Evolutionary conservation across 2,888 invertebrate genomes (phyloP).

Genomic region (Gastracanthus pulcherrimus): DNA sequence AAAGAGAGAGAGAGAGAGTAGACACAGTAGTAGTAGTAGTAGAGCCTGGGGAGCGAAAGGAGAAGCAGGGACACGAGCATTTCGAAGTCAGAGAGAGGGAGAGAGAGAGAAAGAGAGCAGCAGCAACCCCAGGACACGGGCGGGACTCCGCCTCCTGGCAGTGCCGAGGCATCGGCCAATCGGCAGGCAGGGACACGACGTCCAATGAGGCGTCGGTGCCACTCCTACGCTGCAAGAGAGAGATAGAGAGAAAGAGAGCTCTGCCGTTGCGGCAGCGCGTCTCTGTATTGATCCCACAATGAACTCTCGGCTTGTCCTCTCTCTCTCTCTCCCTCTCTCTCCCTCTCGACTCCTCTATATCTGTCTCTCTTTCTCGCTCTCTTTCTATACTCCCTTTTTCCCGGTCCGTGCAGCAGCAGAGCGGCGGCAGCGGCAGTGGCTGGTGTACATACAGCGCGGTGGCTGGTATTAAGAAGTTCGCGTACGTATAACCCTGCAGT

Average conservation of each 20-base stretch:
- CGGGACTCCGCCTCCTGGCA: slow-evolving; percentile 73
- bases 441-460: slow-evolving; percentile 47
- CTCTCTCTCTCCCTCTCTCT: slow-evolving; percentile 20
- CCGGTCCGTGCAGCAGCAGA: neutral
- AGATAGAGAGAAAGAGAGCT: too few relatives aligned
- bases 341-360: slow-evolving; percentile 43
- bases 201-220: slow-evolving; percentile 74
- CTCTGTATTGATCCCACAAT: slow-evolving; percentile 76
- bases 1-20: neutral
- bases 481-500: slow-evolving; percentile 50
- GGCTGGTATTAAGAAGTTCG: slow-evolving; percentile 72
- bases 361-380: slow-evolving; percentile 58
- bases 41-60: neutral
- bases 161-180: slow-evolving; percentile 67
- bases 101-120: slow-evolving; percentile 18
- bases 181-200: slow-evolving; percentile 60
- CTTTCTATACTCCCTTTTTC: neutral
- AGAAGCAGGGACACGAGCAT: neutral
- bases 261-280: neutral
- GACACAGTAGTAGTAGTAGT: too few relatives aligned
- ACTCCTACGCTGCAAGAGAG: slow-evolving; percentile 72
- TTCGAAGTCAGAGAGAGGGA: neutral
- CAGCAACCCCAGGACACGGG: slow-evolving; percentile 17
- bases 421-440: neutral
- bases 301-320: slow-evolving; percentile 70